Evolutionary conservation across 2,113 vertebrate genomes (phyloP), one percentile per base, ranked within the genome.

Genomic region (Phocoena phocoena): DNA sequence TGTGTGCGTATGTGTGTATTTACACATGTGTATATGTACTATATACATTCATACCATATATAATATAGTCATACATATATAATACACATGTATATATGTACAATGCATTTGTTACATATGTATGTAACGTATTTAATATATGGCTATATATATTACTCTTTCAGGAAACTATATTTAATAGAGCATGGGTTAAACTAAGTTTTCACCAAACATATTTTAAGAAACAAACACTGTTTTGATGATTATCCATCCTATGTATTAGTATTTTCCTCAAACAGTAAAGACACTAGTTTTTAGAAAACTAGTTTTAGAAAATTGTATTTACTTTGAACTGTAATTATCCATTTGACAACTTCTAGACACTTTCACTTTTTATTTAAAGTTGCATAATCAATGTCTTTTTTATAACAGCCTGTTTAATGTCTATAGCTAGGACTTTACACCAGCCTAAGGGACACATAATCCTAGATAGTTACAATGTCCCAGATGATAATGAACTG

Each of bases 291-390:
- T 92, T 93, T 21, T 79, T 44, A 63, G 33, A 92, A 87, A 62
- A 50, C 6, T n/a, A 80, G 28, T 92, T 93, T 21, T 79, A 63
- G 33, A 92, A 84, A 62, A 77, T 62, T 63, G 11, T 70, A 50
- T 92, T 95, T 89, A 58, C 23, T 76, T 55, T 68, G 44, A 91
- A 77, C 28, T 91, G 50, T 88, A 96, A 95, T 88, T 68, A 21
- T 77, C 12, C 44, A 36, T 73, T 95, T 71, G 77, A 50, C 4
- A 63, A 73, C 55, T 65, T 94, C 11, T 63, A 67, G 28, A 1
- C 33, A 91, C 25, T 96, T 90, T 76, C 8, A 88, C 38, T 73
- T 88, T 89, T 95, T 83, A 58, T 58, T 94, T 53, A 92, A 79
- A n/a, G 38, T 76, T 89, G 6, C 9, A 77, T 88, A 73, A 81